These are phyloP conservation scores for Brotula barbata DNA, from an alignment of 2,797 vertebrate genomes.

Conservation along the genomic window DNA sequence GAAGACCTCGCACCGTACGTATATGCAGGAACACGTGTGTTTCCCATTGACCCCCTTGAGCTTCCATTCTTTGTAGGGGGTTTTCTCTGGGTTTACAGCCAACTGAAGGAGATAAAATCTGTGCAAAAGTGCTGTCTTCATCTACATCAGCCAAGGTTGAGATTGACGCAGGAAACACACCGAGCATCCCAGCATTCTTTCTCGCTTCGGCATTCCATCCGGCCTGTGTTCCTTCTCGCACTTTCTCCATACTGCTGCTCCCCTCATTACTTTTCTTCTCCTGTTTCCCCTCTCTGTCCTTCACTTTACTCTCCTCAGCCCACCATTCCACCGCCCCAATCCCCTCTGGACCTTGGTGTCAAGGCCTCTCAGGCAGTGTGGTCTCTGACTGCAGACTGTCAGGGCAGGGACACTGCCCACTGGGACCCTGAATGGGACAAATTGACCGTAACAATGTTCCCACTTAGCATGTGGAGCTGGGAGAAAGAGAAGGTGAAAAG, in stretches of 20 bases:
- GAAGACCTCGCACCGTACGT: neutral
- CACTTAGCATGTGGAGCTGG: conserved; percentile 80
- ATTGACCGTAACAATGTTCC: conserved; percentile 84
- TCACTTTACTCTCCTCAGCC: conserved; percentile 17
- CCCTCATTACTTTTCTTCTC: conserved; percentile 50
- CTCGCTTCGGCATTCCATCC: conserved; percentile 29
- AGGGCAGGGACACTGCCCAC: conserved; percentile 77
- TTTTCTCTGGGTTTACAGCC: conserved; percentile 30
- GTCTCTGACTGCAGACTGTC: conserved; percentile 76
- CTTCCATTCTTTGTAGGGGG: conserved; percentile 12
- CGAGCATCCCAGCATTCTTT: conserved; percentile 43
- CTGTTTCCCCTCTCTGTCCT: conserved; percentile 25
- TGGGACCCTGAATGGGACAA: conserved; percentile 83
- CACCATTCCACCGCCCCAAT: neutral
- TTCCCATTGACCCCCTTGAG: conserved; percentile 19
- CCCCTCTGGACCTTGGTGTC: conserved; percentile 70
- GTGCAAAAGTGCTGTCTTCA: conserved; percentile 43
- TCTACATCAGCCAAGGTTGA: conserved; percentile 21
- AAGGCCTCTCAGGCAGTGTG: conserved; percentile 77
- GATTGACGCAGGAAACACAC: conserved; percentile 50
- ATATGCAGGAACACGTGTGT: conserved; percentile 23
- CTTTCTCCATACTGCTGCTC: conserved; percentile 29
- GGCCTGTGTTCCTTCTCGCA: conserved; percentile 49
- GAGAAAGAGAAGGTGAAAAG: conserved; percentile 78
- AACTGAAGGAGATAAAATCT: conserved; percentile 30